Evolutionary conservation across 2,888 invertebrate species (phyloP), one percentile per base, ranked within the genome.

Genomic region (Phasia obesa): DNA sequence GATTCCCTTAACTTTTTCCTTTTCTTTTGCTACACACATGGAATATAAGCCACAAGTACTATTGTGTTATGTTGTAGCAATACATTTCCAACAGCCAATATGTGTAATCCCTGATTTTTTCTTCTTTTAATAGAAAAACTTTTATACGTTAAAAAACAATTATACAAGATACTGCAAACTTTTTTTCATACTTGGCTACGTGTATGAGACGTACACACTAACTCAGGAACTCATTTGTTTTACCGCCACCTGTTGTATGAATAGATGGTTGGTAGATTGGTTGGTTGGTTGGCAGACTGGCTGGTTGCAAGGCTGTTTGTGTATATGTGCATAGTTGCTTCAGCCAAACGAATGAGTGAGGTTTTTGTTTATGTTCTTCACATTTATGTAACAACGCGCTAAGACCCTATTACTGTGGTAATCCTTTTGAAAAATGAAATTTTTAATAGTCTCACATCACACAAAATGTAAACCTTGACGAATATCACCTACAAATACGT

Each of bases 381-480:
- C 74, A 64, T 74, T 78, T 70, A 70, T 82, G 78, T 82, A 70
- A 83, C 75, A 83, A 75, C 59, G 78, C 78, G 82, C 82, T 83
- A 83, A 81, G 77, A 81, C 75, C 78, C 84, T 83, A 84, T 84
- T 84, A 85, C 85, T 82, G 78, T 71, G 64, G 85, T 86, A 84
- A 86, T 86, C 85, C 84, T 71, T 84, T 81, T 85, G 83, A 84
- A 83, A 85, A 85, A 84, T 85, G 78, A 84, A 85, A 85, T 84
- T 84, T 86, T 86, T 84, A 86, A 86, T 84, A 80, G 84, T 84
- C 82, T 77, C 80, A 84, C 80, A 75, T 84, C 77, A 77, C 76
- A 78, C 82, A 78, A 65, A 73, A 70, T 69, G 80, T 81, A 76
- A 80, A 84, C 80, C 69, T 84, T 80, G 79, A 80, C 73, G 80